Evolutionary conservation across 2,888 invertebrate species (phyloP), one percentile per base, ranked within the genome.

Genomic region (Leucoma salicis): DNA sequence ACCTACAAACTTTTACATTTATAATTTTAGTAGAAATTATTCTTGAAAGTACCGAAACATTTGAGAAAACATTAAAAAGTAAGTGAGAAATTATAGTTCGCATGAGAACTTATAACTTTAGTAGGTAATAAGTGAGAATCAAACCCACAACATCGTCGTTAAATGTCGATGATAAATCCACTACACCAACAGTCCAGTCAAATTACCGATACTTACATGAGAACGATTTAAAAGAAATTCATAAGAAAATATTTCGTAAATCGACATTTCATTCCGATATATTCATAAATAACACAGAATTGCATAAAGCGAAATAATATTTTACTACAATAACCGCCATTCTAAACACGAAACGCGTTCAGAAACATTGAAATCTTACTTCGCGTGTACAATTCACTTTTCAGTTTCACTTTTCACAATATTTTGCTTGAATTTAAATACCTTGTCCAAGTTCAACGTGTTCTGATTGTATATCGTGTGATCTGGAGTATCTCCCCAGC

Each of bases 401-500:
- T 47, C 49, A 39, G 38, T 59, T 43, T 70, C 66, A 46, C 49
- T 58, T 53, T 45, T 64, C 31, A 35, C 35, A 4, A 28, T 29
- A 21, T 53, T 57, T 41, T 74, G 74, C 25, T 72, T 77, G 35
- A 83, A 82, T 53, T 70, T 81, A 53, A 88, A 88, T 39, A 89
- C 81, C 48, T 77, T 83, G 6, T 89, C 87, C 7, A 90, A 72
- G 53, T 82, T 87, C 11, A 90, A 58, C 3, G 78, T 90, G 46
- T 90, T 87, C 51, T 90, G 90, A 16, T 89, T 90, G 49, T 86
- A 90, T 1, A 90, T 55, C 0, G 84, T 82, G 27, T 88, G 86
- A 0, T 89, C 86, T 0, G 77, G 78, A 0, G 74, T 60, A 14
- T 90, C 90, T 0, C 90, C 90, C 90, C 90, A 90, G 35, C 84